Conservation (phyloP, 1,140 invertebrate species). For the Daktulosphaira vitifoliae region DNA sequence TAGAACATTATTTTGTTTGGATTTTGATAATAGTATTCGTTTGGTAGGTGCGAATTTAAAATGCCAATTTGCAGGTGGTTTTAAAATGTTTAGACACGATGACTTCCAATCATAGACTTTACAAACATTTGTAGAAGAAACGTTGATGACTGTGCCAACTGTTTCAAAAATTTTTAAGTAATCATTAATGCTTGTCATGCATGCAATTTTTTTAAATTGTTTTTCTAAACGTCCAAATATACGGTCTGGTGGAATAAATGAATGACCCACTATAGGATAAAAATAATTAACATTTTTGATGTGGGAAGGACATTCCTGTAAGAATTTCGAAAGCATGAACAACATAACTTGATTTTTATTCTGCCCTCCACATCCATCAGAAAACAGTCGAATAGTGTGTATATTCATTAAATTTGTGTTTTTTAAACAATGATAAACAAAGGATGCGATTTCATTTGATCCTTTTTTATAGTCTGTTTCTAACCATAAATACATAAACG, state of each 20-base stretch:
- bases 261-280: constrained; percentile 41
- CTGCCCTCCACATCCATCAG: constrained; percentile 30
- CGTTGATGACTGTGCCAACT: neutral
- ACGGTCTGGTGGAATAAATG: constrained; percentile 40
- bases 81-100: neutral
- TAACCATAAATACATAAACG: constrained; percentile 40
- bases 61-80: constrained; percentile 26
- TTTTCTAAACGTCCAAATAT: constrained; percentile 41
- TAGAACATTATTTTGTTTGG: constrained; percentile 5
- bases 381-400: constrained; percentile 21
- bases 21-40: constrained; percentile 2
- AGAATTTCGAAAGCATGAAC: constrained; percentile 37
- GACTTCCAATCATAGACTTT: constrained; percentile 28
- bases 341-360: constrained; percentile 34
- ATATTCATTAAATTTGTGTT: constrained; percentile 19
- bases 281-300: constrained; percentile 36
- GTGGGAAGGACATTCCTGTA: constrained; percentile 21
- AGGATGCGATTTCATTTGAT: constrained; percentile 40
- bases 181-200: constrained; percentile 32
- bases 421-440: constrained; percentile 37
- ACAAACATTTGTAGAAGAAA: constrained; percentile 1
- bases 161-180: constrained; percentile 21
- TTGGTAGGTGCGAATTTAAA: constrained; percentile 24
- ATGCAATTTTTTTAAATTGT: constrained; percentile 37
- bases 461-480: constrained; percentile 40